Evolutionary conservation across 2,888 invertebrate species (phyloP).

Genomic region (Cyaniris semiargus): DNA sequence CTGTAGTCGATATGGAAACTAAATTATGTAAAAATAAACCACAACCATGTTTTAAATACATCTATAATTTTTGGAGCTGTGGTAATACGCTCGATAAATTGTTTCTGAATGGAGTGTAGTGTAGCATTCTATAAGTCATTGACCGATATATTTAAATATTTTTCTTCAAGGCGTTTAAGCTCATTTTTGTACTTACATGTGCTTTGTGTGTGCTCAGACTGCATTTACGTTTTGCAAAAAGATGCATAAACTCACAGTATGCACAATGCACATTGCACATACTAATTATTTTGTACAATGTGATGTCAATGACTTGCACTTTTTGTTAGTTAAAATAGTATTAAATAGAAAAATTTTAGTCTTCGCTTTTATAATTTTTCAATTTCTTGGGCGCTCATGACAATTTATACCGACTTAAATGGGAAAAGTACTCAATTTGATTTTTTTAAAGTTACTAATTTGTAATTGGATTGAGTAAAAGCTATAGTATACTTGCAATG

Average conservation of each 20-base stretch:
- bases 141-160: neutral
- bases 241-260: neutral
- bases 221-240: neutral
- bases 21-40: neutral
- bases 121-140: neutral
- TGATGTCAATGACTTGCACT: neutral
- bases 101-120: neutral
- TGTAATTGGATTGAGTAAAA: neutral
- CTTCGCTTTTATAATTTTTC: conserved; percentile 61
- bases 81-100: too few relatives aligned
- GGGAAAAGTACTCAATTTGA: neutral
- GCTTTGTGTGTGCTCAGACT: neutral
- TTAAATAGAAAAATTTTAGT: neutral
- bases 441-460: neutral
- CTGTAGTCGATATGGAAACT: neutral
- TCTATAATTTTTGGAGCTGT: neutral
- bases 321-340: neutral
- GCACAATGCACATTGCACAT: neutral
- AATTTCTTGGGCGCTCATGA: conserved; percentile 54
- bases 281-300: neutral
- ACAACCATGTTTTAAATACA: neutral
- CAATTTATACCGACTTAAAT: conserved; percentile 4
- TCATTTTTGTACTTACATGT: neutral
- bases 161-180: neutral
- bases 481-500: neutral